Conservation (phyloP, 2,113 vertebrate genomes). For the Actinemys pallida region DNA sequence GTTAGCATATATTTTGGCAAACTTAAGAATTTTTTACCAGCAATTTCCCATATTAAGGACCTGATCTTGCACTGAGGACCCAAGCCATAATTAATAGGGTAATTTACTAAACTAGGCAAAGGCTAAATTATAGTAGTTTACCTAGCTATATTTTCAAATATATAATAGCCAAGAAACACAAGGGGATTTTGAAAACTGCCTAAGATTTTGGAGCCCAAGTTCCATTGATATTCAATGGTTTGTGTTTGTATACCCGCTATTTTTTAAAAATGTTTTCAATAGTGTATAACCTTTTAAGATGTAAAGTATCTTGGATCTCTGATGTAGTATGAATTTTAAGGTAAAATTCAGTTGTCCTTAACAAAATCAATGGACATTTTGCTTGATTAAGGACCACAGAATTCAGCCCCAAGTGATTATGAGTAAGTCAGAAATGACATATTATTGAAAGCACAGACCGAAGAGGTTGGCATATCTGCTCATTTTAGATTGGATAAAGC, state of each 20-base stretch:
- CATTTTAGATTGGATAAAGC: not conserved
- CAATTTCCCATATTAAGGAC: not conserved
- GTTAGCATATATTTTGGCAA: not conserved
- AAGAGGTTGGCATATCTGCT: not conserved
- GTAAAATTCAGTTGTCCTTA: not conserved
- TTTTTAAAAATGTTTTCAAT: slow-evolving; percentile 9
- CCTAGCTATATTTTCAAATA: not conserved
- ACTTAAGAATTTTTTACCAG: not conserved
- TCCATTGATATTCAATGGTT: not conserved
- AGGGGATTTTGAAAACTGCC: not conserved
- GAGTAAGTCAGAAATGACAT: not conserved
- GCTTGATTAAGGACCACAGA: not conserved
- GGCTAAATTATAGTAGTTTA: not conserved
- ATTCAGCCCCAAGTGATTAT: not conserved
- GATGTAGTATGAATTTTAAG: slow-evolving; percentile 27
- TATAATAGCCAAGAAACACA: not conserved
- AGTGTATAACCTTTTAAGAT: not conserved
- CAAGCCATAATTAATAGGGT: rapidly evolving
- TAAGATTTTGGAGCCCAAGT: not conserved
- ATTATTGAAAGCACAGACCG: not conserved
- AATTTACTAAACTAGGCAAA: not conserved
- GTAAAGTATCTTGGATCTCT: not conserved
- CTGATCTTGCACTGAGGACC: not conserved
- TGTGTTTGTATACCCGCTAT: not conserved
- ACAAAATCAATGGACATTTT: not conserved